Evolutionary conservation across 2,113 vertebrate genomes (phyloP).

Genomic region (Emydocephalus ijimae): DNA sequence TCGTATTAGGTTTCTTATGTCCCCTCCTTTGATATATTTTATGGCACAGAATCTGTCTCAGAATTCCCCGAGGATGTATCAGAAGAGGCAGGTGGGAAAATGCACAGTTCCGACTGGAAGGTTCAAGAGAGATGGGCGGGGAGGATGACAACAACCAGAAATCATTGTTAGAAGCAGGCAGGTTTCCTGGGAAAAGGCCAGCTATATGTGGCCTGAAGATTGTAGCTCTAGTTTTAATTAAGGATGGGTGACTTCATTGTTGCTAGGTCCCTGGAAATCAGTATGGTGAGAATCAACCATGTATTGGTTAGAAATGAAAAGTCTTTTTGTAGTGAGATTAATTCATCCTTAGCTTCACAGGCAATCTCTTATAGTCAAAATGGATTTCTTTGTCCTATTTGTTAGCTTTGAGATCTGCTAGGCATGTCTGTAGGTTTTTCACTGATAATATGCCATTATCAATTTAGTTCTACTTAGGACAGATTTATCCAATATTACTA

Average conservation of each 20-base stretch:
- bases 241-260: not conserved
- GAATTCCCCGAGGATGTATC: not conserved
- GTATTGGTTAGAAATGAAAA: not conserved
- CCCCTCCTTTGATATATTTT: not conserved
- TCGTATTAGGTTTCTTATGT: not conserved
- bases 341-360: not conserved
- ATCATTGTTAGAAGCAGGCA: not conserved
- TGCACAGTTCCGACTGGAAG: not conserved
- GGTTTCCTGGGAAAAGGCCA: not conserved
- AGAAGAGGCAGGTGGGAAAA: not conserved
- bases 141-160: not conserved
- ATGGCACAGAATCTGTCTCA: not conserved
- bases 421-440: not conserved
- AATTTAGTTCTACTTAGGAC: not conserved
- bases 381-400: not conserved
- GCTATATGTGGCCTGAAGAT: not conserved
- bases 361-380: not conserved
- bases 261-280: not conserved
- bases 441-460: not conserved
- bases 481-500: not conserved
- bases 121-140: not conserved
- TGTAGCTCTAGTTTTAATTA: not conserved
- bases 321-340: not conserved
- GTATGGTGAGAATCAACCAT: not conserved
- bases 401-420: not conserved